Evolutionary conservation across 2,797 vertebrate genomes (phyloP), one percentile per base, ranked within the genome.

Genomic region (Fistularia commersonii): DNA sequence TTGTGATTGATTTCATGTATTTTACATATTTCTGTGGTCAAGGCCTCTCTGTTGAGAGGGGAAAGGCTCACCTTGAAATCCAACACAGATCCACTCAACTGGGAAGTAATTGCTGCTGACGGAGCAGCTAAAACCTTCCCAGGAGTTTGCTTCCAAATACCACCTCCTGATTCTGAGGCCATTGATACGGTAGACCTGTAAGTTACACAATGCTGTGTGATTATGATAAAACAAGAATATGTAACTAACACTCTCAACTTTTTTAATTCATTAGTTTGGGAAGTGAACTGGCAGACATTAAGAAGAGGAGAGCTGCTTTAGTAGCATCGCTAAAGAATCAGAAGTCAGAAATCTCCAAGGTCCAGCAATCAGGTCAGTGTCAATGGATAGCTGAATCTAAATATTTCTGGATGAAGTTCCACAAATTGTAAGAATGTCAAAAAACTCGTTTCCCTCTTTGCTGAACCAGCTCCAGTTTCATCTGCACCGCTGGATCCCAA

Each of bases 91-190:
- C 73, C 35, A 0, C 79, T 92, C 51, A 93, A 90, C 61, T 99
- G 97, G 97, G 78, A 92, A 0, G 70, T 99, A 11, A 74, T 89
- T 57, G 79, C 83, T 44, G 65, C 64, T 0, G 34, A 84, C 1
- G 93, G 93, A 0, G 57, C 75, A 31, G 83, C 85, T 32, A 92
- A 90, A 69, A 80, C 70, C 1, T 90, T 90, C 54, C 97, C 97
- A 0, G 93, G 93, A 34, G 89, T 91, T 65, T 99, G 96, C 49
- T 93, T 99, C 82, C 79, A 80, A 56, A 91, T 99, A 61, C 93
- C 93, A 45, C 92, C 95, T 0, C 94, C 95, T 10, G 94, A 98
- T 73, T 62, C 82, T 0, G 94, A 96, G 0, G 89, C 94, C 11
- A 82, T 91, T 45, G 81, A 90, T 58, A 92, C 76, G 72, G 89